Evolutionary conservation across 1,140 invertebrate genomes (phyloP).

Genomic region (Nasonia giraulti): DNA sequence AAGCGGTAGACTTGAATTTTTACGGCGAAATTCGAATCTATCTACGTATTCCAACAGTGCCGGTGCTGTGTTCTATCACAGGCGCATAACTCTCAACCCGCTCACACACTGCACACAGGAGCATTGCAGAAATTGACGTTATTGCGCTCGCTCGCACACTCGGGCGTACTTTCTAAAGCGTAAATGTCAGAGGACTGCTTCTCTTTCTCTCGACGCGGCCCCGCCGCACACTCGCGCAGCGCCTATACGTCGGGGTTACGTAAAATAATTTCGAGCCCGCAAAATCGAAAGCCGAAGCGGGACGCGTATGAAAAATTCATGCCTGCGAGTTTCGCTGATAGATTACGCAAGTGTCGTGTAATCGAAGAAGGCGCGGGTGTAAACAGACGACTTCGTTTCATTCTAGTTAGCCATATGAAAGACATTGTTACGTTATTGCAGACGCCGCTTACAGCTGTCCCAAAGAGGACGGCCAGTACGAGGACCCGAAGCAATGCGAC

Average conservation of each 20-base stretch:
- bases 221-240: neutral
- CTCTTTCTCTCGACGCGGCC: constrained; percentile 54
- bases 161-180: constrained; percentile 69
- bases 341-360: neutral
- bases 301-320: constrained; percentile 40
- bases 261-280: constrained; percentile 59
- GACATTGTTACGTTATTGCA: no score
- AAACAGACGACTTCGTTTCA: no score
- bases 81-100: no score
- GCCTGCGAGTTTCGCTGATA: constrained; percentile 37
- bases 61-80: no score
- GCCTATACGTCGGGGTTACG: constrained; percentile 54
- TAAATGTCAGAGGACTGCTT: constrained; percentile 68
- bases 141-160: neutral
- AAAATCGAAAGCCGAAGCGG: constrained; percentile 29
- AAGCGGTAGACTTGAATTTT: no score
- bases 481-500: constrained; percentile 87
- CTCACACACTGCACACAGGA: neutral
- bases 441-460: constrained; percentile 83
- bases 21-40: no score
- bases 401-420: no score
- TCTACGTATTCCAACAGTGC: no score
- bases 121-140: constrained; percentile 11
- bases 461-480: constrained; percentile 83
- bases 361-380: neutral